phyloP scores from a whole-genome alignment of 2,113 vertebrate species.

The Campylomormyrus tamandua region DNA sequence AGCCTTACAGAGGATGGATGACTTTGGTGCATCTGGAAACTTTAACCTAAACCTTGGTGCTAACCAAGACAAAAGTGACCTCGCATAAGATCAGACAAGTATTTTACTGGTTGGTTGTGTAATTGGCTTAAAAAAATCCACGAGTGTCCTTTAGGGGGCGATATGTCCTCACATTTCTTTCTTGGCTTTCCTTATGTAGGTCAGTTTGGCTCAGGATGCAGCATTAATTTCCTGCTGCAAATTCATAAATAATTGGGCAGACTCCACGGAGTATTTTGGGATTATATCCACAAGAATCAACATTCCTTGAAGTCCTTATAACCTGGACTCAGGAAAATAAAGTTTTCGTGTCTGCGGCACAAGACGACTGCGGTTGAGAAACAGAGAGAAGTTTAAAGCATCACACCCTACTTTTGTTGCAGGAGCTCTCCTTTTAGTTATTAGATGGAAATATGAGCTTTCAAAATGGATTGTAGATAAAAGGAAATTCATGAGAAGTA shows the following conservation, averaged over 20 bases:
- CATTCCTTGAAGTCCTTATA: neutral
- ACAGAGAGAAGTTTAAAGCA: neutral
- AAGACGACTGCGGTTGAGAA: neutral
- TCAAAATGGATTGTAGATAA: neutral
- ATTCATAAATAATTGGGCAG: neutral
- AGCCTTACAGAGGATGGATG: neutral
- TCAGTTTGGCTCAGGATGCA: neutral
- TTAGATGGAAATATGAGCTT: neutral
- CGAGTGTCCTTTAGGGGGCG: neutral
- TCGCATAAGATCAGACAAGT: neutral
- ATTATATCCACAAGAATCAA: neutral
- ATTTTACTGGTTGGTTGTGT: too few relatives aligned
- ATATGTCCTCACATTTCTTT: neutral
- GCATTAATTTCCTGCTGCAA: neutral
- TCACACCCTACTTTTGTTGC: neutral
- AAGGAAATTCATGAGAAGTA: neutral
- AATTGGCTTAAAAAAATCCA: neutral
- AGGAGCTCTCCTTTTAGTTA: neutral
- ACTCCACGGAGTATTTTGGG: neutral
- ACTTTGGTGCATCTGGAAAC: neutral
- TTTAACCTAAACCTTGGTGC: neutral
- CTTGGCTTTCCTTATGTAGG: neutral
- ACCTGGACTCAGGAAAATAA: neutral
- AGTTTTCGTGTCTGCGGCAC: neutral
- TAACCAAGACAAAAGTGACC: neutral